These are phyloP conservation scores for Silurus glanis DNA, from an alignment of 2,113 vertebrate genomes.

Conservation along the genomic window DNA sequence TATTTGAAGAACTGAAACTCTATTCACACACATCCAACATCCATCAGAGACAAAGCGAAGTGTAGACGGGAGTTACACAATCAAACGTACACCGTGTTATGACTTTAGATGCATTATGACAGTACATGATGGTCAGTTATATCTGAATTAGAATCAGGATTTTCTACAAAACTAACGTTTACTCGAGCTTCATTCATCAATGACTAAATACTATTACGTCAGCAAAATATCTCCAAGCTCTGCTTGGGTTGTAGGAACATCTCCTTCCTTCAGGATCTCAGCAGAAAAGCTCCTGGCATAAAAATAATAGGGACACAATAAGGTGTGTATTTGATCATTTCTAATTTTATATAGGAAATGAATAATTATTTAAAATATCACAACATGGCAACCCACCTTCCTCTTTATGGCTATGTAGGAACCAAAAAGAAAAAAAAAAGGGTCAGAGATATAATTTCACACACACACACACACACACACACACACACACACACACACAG, in stretches of 20 bases:
- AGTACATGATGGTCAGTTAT: background rate
- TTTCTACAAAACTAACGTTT: background rate
- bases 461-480: background rate
- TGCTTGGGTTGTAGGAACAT: background rate
- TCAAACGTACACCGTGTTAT: too few relatives aligned
- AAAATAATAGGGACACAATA: background rate
- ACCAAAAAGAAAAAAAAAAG: background rate
- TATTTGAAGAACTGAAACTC: conserved; percentile 7
- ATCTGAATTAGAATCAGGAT: background rate
- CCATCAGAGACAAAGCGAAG: background rate
- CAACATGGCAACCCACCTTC: conserved; percentile 11
- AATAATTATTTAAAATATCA: background rate
- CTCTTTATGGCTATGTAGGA: conserved; percentile 2
- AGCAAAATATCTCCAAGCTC: background rate
- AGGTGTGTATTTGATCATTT: background rate
- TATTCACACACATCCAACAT: conserved; percentile 1
- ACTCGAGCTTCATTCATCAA: background rate
- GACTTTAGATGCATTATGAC: background rate
- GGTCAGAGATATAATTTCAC: background rate
- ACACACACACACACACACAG: background rate
- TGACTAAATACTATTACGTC: background rate
- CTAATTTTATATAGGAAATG: background rate
- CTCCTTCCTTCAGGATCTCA: background rate
- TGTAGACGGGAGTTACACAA: background rate
- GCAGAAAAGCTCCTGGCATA: background rate